Conservation (phyloP, 2,888 invertebrate genomes). For the Drymonia ruficornis region DNA sequence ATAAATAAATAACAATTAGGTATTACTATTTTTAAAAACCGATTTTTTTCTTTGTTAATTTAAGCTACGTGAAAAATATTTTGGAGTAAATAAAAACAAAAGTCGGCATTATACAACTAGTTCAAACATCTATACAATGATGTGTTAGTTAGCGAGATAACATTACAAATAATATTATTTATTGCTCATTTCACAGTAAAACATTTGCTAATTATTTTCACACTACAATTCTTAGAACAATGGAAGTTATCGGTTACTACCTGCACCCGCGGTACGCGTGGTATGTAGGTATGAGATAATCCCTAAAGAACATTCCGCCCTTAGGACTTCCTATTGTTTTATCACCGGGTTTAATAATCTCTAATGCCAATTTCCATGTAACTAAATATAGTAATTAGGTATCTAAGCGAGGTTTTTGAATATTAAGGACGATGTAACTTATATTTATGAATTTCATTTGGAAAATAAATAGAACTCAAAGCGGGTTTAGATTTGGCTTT, state of each 20-base stretch:
- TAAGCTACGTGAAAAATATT: background rate
- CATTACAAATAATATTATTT: slow-evolving; percentile 5
- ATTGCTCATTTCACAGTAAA: slow-evolving; percentile 1
- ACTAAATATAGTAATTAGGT: no score
- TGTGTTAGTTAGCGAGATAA: background rate
- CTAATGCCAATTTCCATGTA: background rate
- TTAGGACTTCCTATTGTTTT: slow-evolving; percentile 10
- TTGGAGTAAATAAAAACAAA: background rate
- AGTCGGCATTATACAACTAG: background rate
- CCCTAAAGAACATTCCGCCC: background rate
- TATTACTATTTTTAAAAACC: no score
- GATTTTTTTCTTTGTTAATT: no score
- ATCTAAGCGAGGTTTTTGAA: no score
- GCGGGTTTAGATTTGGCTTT: no score
- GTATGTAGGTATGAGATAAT: background rate
- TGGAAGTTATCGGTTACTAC: slow-evolving; percentile 9
- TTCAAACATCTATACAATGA: background rate
- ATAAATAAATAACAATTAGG: no score
- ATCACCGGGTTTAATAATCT: slow-evolving; percentile 7
- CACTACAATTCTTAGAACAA: slow-evolving; percentile 11
- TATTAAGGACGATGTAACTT: no score
- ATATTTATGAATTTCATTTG: no score
- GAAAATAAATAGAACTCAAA: no score
- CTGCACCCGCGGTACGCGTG: slow-evolving; percentile 13
- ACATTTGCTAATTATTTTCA: slow-evolving; percentile 7